These are phyloP conservation scores for Tetragonula clypearis DNA, from an alignment of 1,140 invertebrate species.

Conservation along the genomic window DNA sequence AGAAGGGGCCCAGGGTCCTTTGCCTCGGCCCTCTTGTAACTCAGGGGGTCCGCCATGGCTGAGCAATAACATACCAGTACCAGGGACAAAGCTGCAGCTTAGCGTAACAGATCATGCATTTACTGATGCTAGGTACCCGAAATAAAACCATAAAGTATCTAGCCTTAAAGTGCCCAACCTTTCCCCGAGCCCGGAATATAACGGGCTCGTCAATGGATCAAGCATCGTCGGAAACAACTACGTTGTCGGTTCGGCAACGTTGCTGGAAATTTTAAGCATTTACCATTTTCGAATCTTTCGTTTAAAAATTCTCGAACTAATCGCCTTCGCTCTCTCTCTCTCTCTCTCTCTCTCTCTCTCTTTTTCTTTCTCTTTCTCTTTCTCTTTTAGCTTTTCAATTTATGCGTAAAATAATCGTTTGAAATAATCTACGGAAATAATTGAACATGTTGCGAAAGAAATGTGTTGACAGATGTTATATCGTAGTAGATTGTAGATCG, in stretches of 20 bases:
- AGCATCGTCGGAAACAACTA: background rate
- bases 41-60: conserved; percentile 61
- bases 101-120: conserved; percentile 71
- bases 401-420: no score
- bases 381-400: background rate
- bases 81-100: conserved; percentile 76
- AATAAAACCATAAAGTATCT: conserved; percentile 77
- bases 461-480: no score
- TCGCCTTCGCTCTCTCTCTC: background rate
- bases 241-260: no score
- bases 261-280: no score
- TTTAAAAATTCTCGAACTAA: background rate
- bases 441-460: no score
- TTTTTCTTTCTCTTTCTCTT: background rate
- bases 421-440: no score
- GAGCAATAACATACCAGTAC: conserved; percentile 74
- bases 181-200: conserved; percentile 50
- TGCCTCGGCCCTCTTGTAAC: conserved; percentile 41
- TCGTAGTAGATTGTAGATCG: no score
- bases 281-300: no score
- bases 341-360: background rate
- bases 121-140: conserved; percentile 68
- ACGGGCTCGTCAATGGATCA: conserved; percentile 53
- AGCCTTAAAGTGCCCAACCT: conserved; percentile 58
- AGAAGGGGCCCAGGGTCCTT: conserved; percentile 20